Percentiles rank a stretch among this genome's conserved stretches.
Evolutionary conservation across 2,797 vertebrate species (phyloP).

Genomic region (Coracias cyanogaster): DNA sequence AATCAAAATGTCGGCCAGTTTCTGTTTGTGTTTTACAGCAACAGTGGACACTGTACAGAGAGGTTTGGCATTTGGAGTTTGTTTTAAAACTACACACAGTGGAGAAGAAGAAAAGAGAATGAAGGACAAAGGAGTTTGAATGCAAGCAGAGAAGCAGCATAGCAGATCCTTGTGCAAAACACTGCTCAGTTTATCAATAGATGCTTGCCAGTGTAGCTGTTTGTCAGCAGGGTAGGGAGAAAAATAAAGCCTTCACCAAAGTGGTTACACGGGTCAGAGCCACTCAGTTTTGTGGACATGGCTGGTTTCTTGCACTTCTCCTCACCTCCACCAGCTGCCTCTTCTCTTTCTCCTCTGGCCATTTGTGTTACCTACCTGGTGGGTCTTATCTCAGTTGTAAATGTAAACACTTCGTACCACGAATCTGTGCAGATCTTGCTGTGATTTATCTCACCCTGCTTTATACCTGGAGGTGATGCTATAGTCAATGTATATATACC

Average conservation of each 20-base stretch:
- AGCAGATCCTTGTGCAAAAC: not conserved
- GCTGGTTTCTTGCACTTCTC: not conserved
- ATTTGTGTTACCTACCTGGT: not conserved
- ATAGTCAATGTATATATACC: not conserved
- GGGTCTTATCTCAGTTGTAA: not conserved
- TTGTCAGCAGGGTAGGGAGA: not conserved
- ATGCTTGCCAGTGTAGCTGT: not conserved
- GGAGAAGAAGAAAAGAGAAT: not conserved
- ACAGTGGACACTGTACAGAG: not conserved
- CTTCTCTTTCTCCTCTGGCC: not conserved
- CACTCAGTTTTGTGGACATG: not conserved
- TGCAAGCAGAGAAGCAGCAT: not conserved
- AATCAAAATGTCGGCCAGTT: not conserved
- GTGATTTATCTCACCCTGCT: not conserved
- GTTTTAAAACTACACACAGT: not conserved
- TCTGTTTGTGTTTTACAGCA: not conserved
- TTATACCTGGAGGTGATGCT: not conserved
- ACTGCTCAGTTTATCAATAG: not conserved
- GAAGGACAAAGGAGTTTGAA: not conserved
- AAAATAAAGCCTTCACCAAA: not conserved
- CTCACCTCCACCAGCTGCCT: not conserved
- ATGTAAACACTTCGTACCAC: not conserved
- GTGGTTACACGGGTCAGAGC: not conserved
- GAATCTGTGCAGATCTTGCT: not conserved
- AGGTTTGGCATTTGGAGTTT: not conserved